phyloP scores from a whole-genome alignment of 2,113 vertebrate genomes.

The Hippocampus barbouri region DNA sequence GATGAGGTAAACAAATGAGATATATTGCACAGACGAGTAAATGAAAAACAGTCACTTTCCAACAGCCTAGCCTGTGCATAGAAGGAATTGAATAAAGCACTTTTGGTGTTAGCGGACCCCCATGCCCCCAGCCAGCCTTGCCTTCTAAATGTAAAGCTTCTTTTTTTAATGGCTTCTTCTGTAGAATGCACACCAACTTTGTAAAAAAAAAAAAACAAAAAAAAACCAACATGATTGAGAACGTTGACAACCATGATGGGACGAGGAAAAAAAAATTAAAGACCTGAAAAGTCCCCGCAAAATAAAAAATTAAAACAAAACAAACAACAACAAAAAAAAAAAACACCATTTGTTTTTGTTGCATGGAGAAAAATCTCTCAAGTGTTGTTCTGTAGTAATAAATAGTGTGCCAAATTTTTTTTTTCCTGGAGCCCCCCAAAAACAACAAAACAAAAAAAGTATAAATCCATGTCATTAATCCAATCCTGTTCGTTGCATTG shows the following conservation, averaged over 20 bases:
- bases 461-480: slow-evolving; percentile 47
- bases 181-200: slow-evolving; percentile 48
- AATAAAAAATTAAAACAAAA: no score
- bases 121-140: not conserved
- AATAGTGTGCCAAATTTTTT: slow-evolving; percentile 59
- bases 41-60: slow-evolving; percentile 90
- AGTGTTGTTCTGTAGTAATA: slow-evolving; percentile 69
- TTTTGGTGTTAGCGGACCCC: slow-evolving; percentile 91
- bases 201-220: slow-evolving; percentile 48
- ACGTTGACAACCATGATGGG: slow-evolving; percentile 60
- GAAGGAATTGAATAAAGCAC: slow-evolving; percentile 99
- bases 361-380: slow-evolving; percentile 70
- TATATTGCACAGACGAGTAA: slow-evolving; percentile 88
- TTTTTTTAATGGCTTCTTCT: slow-evolving; percentile 44
- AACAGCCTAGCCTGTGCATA: slow-evolving; percentile 93
- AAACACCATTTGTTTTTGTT: slow-evolving; percentile 49
- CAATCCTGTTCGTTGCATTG: slow-evolving; percentile 3
- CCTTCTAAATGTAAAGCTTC: slow-evolving; percentile 66
- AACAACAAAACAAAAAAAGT: slow-evolving; percentile 21
- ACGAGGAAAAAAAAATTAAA: slow-evolving; percentile 26
- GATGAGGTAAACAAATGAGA: slow-evolving; percentile 68
- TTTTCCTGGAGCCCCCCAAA: slow-evolving; percentile 39
- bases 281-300: slow-evolving; percentile 57
- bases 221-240: slow-evolving; percentile 37
- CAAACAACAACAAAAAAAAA: slow-evolving; percentile 18